Evolutionary conservation across 2,797 vertebrate genomes (phyloP).

Genomic region (Graptemys geographica): DNA sequence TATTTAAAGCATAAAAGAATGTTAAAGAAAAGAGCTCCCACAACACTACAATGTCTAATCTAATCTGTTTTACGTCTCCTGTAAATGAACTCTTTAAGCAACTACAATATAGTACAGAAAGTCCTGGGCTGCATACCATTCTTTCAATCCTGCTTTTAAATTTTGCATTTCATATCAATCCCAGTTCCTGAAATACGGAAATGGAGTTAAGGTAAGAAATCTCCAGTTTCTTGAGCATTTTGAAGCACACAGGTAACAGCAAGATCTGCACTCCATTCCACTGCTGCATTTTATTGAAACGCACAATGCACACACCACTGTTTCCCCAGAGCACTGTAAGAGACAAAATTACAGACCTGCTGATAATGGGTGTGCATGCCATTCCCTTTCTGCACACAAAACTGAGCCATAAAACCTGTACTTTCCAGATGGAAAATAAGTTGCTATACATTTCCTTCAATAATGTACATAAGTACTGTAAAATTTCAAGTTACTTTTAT

Average conservation of each 20-base stretch:
- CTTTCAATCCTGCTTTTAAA: background rate
- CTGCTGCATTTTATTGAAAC: background rate
- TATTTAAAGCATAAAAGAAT: background rate
- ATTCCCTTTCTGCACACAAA: conserved; percentile 25
- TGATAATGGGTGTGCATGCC: conserved; percentile 34
- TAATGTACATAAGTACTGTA: background rate
- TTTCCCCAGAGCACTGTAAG: background rate
- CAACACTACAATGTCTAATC: accelerated
- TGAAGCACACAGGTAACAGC: background rate
- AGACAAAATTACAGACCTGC: background rate
- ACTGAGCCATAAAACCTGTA: background rate
- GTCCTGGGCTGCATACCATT: accelerated
- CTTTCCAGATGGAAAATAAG: conserved; percentile 57
- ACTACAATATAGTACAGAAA: background rate
- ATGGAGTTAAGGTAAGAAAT: background rate
- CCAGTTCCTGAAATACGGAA: background rate
- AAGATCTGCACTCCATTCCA: background rate
- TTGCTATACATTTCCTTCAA: background rate
- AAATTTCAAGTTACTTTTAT: background rate
- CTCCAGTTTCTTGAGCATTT: background rate
- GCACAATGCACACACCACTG: background rate
- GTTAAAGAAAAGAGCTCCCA: background rate
- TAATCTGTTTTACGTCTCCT: accelerated
- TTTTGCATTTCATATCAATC: accelerated
- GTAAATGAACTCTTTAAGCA: background rate